phyloP scores from a whole-genome alignment of 2,113 vertebrate genomes.

The Nesogale talazaci region DNA sequence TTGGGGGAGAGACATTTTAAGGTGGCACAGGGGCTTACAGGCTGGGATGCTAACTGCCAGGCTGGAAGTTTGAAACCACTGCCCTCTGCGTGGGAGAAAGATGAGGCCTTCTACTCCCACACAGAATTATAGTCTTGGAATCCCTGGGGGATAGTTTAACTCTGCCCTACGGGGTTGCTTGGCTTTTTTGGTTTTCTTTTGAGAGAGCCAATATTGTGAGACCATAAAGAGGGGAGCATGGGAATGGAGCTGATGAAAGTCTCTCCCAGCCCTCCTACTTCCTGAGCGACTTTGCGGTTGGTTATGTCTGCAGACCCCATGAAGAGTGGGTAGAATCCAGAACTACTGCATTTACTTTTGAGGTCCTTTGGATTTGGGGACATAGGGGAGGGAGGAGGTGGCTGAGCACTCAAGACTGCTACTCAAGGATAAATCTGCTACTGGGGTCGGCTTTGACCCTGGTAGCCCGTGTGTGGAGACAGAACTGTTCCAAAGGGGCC shows the following conservation, averaged over 20 bases:
- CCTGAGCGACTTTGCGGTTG: background rate
- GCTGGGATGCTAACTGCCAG: too few species aligned
- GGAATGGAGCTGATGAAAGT: background rate
- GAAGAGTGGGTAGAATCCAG: background rate
- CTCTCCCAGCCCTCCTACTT: background rate
- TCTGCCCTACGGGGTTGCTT: too few species aligned
- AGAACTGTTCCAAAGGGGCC: background rate
- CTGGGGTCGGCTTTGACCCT: background rate
- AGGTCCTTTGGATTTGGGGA: background rate
- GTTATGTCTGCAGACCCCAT: background rate
- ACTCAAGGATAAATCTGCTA: background rate
- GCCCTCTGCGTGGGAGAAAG: too few species aligned
- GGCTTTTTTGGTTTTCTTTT: too few species aligned
- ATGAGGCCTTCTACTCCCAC: too few species aligned
- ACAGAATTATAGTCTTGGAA: too few species aligned
- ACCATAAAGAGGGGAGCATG: background rate
- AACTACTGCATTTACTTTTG: background rate
- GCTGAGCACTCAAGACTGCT: fast-evolving
- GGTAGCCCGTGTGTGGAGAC: background rate
- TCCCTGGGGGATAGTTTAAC: too few species aligned
- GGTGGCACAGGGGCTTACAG: too few species aligned
- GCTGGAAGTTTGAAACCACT: too few species aligned
- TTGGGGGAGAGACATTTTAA: too few species aligned
- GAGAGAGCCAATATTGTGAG: background rate
- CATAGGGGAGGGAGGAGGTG: background rate